Evolutionary conservation across 2,888 invertebrate species (phyloP), one percentile per base, ranked within the genome.

Genomic region (Lordiphosa andalusiaca): DNA sequence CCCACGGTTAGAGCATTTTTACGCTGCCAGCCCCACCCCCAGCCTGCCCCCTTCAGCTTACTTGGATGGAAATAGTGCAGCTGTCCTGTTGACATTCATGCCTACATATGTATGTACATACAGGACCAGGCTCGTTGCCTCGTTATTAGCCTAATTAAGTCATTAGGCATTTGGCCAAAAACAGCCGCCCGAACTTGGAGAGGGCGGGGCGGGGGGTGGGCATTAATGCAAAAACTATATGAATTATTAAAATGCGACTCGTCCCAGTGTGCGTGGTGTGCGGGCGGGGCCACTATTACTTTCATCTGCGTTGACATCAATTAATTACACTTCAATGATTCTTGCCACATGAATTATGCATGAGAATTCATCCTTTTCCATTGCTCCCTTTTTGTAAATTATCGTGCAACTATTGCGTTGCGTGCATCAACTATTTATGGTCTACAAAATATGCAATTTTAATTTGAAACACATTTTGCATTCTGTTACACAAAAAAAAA

Each of bases 71-170:
- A 9, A 9, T 44, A 12, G 21, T 40, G 40, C 33, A 52, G 33
- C 33, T 42, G 42, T 42, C 30, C 16, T 13, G 30, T 42, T 30
- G 30, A 13, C 19, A 51, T 30, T 9, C 30, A 30, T n/a, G 5
- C 23, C 7, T 30, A 46, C 46, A 46, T 46, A 33, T 33, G 6
- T 33, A 19, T 19, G n/a, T n/a, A 35, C n/a, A 44, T 13, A 23
- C 30, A 46, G 39, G 46, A 53, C 10, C 39, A 7, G 19, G 1
- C 16, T 16, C 23, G 51, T n/a, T 16, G 19, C 13, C 61, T 51
- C 57, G 65, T 80, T 80, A 80, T 80, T 70, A 76, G 70, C 40
- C 74, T 80, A 80, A 80, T 80, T 80, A 83, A 83, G 83, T 80
- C 80, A 83, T 80, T 80, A 80, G 80, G 67, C 70, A 74, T 69